These are phyloP conservation scores for Caenorhabditis sp. DNA, from an alignment of 2,888 invertebrate species.

Conservation along the genomic window DNA sequence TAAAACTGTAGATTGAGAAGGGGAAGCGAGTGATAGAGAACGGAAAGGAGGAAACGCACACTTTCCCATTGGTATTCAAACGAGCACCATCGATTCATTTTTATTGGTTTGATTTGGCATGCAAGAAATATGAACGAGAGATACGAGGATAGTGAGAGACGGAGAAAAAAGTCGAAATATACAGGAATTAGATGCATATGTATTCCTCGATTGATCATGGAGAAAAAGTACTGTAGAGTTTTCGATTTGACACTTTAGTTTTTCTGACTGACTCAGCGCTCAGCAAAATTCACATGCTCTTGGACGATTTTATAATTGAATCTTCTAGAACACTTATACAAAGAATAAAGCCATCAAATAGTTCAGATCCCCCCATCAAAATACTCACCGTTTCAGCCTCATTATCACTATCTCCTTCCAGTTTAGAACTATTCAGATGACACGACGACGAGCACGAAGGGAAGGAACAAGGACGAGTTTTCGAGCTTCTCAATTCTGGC, in stretches of 20 bases:
- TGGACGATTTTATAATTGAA: too few relatives aligned
- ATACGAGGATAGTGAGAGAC: constrained; percentile 3
- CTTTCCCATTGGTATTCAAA: constrained; percentile 50
- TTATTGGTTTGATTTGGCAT: constrained; percentile 58
- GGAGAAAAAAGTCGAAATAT: not conserved
- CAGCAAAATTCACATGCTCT: too few relatives aligned
- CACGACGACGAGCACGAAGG: constrained; percentile 23
- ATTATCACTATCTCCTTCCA: constrained; percentile 31
- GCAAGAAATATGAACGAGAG: constrained; percentile 20
- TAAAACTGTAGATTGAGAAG: not conserved
- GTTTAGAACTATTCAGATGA: not conserved
- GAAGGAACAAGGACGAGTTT: constrained; percentile 37
- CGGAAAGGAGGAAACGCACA: constrained; percentile 21
- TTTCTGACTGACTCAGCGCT: too few relatives aligned
- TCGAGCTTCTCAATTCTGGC: constrained; percentile 15
- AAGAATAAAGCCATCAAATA: not conserved
- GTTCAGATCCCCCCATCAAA: not conserved
- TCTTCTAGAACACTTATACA: too few relatives aligned
- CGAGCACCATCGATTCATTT: constrained; percentile 39
- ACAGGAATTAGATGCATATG: not conserved
- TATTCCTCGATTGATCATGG: not conserved
- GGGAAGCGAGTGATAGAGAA: not conserved
- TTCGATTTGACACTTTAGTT: too few relatives aligned
- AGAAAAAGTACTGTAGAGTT: not conserved
- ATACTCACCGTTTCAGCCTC: constrained; percentile 34